Conservation (phyloP, 2,888 invertebrate genomes). For the Laspeyria flexula region DNA sequence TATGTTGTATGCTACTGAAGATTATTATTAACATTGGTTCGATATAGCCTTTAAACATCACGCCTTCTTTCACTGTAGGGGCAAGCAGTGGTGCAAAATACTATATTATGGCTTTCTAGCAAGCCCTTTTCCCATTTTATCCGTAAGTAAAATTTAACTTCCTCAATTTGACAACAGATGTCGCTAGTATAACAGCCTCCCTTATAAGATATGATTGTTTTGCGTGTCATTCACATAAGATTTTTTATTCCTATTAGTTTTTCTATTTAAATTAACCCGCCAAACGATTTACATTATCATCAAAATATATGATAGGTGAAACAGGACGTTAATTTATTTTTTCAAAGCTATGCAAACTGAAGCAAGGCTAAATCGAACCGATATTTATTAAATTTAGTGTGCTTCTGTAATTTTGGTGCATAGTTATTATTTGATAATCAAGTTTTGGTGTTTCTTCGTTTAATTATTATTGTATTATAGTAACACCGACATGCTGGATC, state of each 20-base stretch:
- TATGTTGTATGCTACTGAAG: constrained; percentile 13
- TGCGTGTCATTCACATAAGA: too few relatives aligned
- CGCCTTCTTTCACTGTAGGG: too few relatives aligned
- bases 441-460: constrained; percentile 19
- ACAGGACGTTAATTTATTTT: background rate
- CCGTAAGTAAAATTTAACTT: too few relatives aligned
- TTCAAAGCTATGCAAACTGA: too few relatives aligned
- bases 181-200: too few relatives aligned
- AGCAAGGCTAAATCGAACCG: constrained; percentile 12
- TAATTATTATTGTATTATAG: constrained; percentile 25
- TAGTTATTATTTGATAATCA: constrained; percentile 35
- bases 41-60: constrained; percentile 26
- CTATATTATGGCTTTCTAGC: too few relatives aligned
- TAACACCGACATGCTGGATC: constrained; percentile 11
- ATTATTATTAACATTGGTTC: constrained; percentile 7
- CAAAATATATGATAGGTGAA: background rate
- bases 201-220: too few relatives aligned
- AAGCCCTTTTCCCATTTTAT: too few relatives aligned
- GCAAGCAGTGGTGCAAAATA: too few relatives aligned
- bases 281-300: background rate
- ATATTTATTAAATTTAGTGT: constrained; percentile 34
- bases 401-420: constrained; percentile 65
- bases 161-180: too few relatives aligned
- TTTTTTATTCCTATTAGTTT: too few relatives aligned
- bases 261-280: background rate